Evolutionary conservation across 2,797 vertebrate species (phyloP).

Genomic region (Adrianichthys oophorus): DNA sequence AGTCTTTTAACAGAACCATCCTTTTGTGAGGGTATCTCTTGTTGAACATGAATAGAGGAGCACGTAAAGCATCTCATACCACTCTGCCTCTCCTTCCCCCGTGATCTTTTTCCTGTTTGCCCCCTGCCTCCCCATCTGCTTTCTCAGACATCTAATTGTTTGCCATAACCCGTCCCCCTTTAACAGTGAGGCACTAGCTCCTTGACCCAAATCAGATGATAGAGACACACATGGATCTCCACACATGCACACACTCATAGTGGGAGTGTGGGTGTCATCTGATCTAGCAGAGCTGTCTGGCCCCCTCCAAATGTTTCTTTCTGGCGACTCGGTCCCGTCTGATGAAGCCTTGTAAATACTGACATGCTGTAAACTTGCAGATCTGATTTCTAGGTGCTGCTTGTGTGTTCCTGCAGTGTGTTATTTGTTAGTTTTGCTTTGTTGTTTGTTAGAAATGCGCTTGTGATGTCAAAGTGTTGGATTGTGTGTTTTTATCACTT

Average conservation of each 20-base stretch:
- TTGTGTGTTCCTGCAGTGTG: slow-evolving; percentile 17
- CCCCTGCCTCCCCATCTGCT: neutral
- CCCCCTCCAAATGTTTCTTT: slow-evolving; percentile 26
- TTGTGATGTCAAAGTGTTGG: slow-evolving; percentile 14
- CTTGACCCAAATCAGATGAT: slow-evolving; percentile 59
- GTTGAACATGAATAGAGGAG: too few species aligned
- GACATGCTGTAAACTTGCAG: slow-evolving; percentile 74
- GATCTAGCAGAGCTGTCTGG: slow-evolving; percentile 53
- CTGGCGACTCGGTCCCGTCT: slow-evolving; percentile 58
- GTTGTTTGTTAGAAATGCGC: slow-evolving; percentile 22
- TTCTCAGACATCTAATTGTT: slow-evolving; percentile 33
- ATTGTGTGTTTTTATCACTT: too few species aligned
- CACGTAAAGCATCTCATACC: too few species aligned
- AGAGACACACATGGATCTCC: slow-evolving; percentile 29
- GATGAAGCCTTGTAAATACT: slow-evolving; percentile 74
- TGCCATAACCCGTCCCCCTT: slow-evolving; percentile 28
- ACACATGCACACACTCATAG: slow-evolving; percentile 36
- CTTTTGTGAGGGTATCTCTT: neutral
- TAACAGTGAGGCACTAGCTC: slow-evolving; percentile 39
- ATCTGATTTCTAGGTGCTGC: slow-evolving; percentile 62
- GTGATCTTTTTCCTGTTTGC: neutral
- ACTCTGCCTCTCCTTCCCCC: neutral
- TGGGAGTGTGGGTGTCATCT: slow-evolving; percentile 58
- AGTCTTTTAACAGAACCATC: too few species aligned
- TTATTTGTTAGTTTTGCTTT: slow-evolving; percentile 20